Base-by-base conservation (phyloP, 2,113 vertebrate genomes). In the Anthoscopus minutus region DNA sequence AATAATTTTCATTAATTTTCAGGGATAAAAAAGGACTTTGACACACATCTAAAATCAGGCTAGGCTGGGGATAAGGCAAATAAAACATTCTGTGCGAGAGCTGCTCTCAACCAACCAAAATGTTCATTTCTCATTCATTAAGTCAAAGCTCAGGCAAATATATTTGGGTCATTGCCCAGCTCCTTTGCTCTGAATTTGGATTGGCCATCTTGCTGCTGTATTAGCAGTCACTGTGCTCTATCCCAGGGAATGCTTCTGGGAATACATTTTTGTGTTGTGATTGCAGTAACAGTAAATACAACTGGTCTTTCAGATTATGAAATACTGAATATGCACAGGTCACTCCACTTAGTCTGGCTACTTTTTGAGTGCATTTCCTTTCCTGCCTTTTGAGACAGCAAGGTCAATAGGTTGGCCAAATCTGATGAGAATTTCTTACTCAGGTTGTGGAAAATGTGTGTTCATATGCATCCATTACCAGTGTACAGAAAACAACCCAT, bases 201-300 rank as follows among this genome's bases (percentile, higher is more conserved):
- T 54, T 80, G 60, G 94, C 84, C 88, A 58, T 89, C 44, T 80
- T 61, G 83, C 37, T 92, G 60, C 60, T 91, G 7, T 86, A 62
- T 91, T 92, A 89, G 69, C 89, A 81, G 78, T 54, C 57, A 40
- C 51, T 50, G 56, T 62, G 61, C 53, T 93, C 35, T 84, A 7
- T 64, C 71, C 65, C 54, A 81, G 71, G 72, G 54, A 72, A 88
- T 0, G 5, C 69, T 92, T 82, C 70, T 71, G 82, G 88, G 73
- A 92, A 89, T 73, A 86, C 5, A 13, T 79, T 89, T 94, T 83
- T 90, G 76, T 77, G 67, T 57, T 82, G 57, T 65, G 53, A 67
- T 86, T 80, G 74, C 48, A 88, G 8, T 92, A 93, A 73, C 82
- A 91, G 92, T 84, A 91, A 90, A 94, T 86, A 86, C 78, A 86